Conservation (phyloP, 2,797 vertebrate species). For the Cheirogaleus major region DNA sequence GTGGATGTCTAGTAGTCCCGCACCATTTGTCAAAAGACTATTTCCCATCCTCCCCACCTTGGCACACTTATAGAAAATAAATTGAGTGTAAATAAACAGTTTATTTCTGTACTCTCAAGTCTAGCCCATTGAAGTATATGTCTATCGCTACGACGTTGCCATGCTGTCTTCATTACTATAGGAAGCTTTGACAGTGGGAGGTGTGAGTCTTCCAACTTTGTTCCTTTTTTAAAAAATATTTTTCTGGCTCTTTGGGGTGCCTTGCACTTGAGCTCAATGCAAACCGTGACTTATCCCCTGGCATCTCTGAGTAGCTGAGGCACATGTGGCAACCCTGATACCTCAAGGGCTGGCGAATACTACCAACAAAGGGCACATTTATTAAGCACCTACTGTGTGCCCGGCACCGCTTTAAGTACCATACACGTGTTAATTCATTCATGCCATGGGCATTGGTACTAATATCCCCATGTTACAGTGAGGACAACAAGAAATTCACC, state of each 20-base stretch:
- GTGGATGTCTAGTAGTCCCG: background rate
- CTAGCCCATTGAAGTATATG: accelerated
- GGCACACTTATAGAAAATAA: background rate
- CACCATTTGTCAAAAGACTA: background rate
- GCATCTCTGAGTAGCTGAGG: background rate
- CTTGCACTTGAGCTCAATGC: background rate
- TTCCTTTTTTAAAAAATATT: too few relatives aligned
- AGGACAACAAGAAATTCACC: too few relatives aligned
- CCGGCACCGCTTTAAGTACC: background rate
- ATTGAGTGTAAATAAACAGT: too few relatives aligned
- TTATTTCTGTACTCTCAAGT: background rate
- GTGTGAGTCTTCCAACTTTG: background rate
- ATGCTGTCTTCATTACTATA: accelerated
- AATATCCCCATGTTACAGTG: too few relatives aligned
- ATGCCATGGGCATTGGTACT: accelerated
- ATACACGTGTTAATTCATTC: accelerated
- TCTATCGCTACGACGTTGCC: background rate
- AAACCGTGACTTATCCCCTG: accelerated
- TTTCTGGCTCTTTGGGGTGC: background rate
- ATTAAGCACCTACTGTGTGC: background rate
- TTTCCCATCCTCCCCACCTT: background rate
- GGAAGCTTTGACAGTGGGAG: background rate
- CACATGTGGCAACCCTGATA: accelerated
- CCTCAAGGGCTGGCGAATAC: background rate
- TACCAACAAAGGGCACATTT: background rate